These are phyloP conservation scores for Zalophus californianus DNA, from an alignment of 2,797 vertebrate genomes.

Conservation along the genomic window DNA sequence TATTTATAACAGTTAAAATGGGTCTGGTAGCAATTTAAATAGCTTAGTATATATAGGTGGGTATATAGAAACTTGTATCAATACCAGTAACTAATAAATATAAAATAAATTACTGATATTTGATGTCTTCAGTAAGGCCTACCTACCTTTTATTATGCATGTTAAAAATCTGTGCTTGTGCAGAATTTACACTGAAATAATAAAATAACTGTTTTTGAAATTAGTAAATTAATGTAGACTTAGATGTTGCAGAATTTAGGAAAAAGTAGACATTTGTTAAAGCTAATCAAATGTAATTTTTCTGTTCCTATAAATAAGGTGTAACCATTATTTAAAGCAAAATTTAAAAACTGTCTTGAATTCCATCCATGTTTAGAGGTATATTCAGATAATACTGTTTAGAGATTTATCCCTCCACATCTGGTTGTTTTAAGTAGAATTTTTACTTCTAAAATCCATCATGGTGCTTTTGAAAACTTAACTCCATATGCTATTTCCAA, in stretches of 20 bases:
- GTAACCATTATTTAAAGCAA: slow-evolving; percentile 59
- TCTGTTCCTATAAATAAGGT: slow-evolving; percentile 65
- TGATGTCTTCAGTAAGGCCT: slow-evolving; percentile 59
- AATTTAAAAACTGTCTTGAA: slow-evolving; percentile 68
- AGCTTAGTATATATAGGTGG: slow-evolving; percentile 54
- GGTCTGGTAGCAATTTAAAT: slow-evolving; percentile 41
- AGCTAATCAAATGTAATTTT: slow-evolving; percentile 62
- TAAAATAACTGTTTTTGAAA: slow-evolving; percentile 54
- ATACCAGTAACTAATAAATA: slow-evolving; percentile 62
- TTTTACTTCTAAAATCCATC: slow-evolving; percentile 64
- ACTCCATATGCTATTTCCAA: slow-evolving; percentile 35
- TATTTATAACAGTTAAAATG: slow-evolving; percentile 50
- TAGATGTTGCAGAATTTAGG: slow-evolving; percentile 69
- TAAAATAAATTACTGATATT: slow-evolving; percentile 63
- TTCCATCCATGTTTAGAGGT: slow-evolving; percentile 65
- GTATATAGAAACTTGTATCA: slow-evolving; percentile 61
- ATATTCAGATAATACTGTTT: slow-evolving; percentile 47
- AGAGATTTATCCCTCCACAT: slow-evolving; percentile 56
- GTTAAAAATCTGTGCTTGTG: slow-evolving; percentile 74
- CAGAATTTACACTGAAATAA: slow-evolving; percentile 70
- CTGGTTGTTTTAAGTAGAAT: slow-evolving; percentile 64
- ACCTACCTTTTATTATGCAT: slow-evolving; percentile 71
- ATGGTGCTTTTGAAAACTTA: slow-evolving; percentile 68
- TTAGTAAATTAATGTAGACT: slow-evolving; percentile 58
- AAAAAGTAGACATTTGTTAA: slow-evolving; percentile 66